phyloP scores from a whole-genome alignment of 2,113 vertebrate species.

The Malurus elegans region DNA sequence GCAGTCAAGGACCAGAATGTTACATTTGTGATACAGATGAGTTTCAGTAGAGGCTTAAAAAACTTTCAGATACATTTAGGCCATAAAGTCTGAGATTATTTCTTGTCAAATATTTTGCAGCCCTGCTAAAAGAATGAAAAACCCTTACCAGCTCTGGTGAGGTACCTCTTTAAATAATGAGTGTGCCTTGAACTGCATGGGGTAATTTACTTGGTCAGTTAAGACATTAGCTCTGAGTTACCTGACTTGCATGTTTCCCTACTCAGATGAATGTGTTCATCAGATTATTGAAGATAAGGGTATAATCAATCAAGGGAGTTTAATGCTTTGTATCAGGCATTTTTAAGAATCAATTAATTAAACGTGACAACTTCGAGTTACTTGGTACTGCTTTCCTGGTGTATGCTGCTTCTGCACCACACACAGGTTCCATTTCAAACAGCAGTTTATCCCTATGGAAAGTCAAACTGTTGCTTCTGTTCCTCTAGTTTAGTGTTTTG shows the following conservation, averaged over 20 bases:
- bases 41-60: not conserved
- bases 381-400: not conserved
- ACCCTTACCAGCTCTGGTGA: not conserved
- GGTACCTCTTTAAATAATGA: not conserved
- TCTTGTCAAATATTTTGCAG: not conserved
- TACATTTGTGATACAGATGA: not conserved
- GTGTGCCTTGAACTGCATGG: not conserved
- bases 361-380: not conserved
- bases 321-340: not conserved
- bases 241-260: not conserved
- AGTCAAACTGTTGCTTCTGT: not conserved
- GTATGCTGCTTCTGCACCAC: not conserved
- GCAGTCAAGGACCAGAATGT: not conserved
- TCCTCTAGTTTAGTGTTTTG: not conserved
- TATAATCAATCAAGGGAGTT: not conserved
- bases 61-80: not conserved
- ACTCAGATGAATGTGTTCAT: not conserved
- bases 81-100: not conserved
- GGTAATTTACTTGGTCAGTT: not conserved
- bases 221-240: not conserved
- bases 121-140: not conserved
- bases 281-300: not conserved
- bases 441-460: not conserved
- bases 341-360: not conserved
- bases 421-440: fast-evolving